Evolutionary conservation across 2,113 vertebrate species (phyloP).

Genomic region (Colius striatus): DNA sequence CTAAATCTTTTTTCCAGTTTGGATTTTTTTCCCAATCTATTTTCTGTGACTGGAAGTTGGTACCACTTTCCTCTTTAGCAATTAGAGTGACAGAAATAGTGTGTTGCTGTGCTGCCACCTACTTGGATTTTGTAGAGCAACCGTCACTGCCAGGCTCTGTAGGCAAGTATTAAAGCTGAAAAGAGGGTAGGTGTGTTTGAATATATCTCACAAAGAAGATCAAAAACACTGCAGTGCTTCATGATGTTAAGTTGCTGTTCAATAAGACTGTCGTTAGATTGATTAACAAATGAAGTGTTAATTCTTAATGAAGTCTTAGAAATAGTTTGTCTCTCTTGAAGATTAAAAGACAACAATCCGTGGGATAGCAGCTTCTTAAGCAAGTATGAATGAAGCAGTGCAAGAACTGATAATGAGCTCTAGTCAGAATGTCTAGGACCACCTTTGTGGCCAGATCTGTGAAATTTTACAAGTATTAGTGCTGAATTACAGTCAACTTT

Average conservation of each 20-base stretch:
- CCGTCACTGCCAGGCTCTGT: slow-evolving; percentile 53
- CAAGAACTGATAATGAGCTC: background rate
- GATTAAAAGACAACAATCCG: background rate
- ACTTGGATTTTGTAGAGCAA: slow-evolving; percentile 48
- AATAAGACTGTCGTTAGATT: background rate
- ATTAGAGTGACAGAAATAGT: slow-evolving; percentile 55
- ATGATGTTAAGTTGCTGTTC: background rate
- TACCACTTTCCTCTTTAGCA: slow-evolving; percentile 43
- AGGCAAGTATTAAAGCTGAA: slow-evolving; percentile 52
- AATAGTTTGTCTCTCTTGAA: background rate
- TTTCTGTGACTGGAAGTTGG: slow-evolving; percentile 16
- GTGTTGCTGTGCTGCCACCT: slow-evolving; percentile 66
- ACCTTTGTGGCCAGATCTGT: background rate
- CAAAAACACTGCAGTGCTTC: slow-evolving; percentile 15
- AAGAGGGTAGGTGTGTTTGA: slow-evolving; percentile 52
- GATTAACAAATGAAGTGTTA: slow-evolving; percentile 33
- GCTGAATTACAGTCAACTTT: background rate
- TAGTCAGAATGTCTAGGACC: background rate
- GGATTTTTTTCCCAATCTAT: background rate
- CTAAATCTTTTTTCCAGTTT: background rate
- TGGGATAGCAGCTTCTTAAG: background rate
- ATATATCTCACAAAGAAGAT: slow-evolving; percentile 25
- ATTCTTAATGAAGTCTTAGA: slow-evolving; percentile 23
- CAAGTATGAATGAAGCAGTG: background rate
- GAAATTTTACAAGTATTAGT: background rate